Percentiles rank a stretch among this genome's conserved stretches.
Conservation (phyloP, 2,888 invertebrate species). For the Herminia tarsipennalis region DNA sequence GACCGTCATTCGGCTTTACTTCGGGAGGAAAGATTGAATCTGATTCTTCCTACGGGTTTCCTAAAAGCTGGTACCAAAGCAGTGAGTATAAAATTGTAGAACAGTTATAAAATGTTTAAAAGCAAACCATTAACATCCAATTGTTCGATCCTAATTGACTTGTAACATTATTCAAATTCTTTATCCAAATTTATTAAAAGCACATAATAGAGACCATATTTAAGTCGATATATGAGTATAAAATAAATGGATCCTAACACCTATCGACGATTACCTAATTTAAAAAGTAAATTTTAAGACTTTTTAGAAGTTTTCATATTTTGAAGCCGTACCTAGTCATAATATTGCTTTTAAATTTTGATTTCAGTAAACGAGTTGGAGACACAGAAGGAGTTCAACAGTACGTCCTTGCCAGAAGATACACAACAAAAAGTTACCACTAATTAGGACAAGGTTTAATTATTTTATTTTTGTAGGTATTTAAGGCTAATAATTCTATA, state of each 20-base stretch:
- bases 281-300: too few relatives aligned
- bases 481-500: too few relatives aligned
- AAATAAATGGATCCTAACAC: too few relatives aligned
- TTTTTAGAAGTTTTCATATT: too few relatives aligned
- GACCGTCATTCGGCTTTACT: constrained; percentile 83
- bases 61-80: constrained; percentile 78
- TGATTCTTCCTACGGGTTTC: constrained; percentile 70
- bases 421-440: constrained; percentile 60
- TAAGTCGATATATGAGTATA: too few relatives aligned
- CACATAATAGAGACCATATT: too few relatives aligned
- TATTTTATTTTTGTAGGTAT: constrained; percentile 46
- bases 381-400: constrained; percentile 65
- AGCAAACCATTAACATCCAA: too few relatives aligned
- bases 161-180: too few relatives aligned
- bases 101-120: background rate
- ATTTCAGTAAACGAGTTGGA: constrained; percentile 86
- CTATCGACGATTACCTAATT: too few relatives aligned
- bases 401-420: constrained; percentile 74
- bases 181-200: too few relatives aligned
- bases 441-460: constrained; percentile 64
- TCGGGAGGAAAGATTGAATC: constrained; percentile 66
- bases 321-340: too few relatives aligned
- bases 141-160: too few relatives aligned
- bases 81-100: constrained; percentile 59
- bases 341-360: background rate